Percentiles rank a stretch among this genome's conserved stretches.
phyloP scores from a whole-genome alignment of 2,888 invertebrate genomes.

The Congeria kusceri region DNA sequence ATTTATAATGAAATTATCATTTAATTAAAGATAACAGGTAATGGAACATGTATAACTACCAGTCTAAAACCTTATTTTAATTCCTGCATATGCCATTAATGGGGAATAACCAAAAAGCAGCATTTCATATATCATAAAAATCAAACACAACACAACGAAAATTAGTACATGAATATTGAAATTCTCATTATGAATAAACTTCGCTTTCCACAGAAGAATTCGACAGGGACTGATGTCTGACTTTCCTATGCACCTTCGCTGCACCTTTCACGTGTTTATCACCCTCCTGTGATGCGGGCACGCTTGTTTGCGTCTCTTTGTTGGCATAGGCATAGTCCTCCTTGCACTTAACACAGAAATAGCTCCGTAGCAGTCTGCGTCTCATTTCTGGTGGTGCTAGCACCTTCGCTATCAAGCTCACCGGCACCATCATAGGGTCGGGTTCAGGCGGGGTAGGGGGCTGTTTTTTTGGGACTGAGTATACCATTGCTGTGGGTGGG shows the following conservation, averaged over 20 bases:
- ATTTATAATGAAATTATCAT: too few species aligned
- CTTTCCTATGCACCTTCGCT: conserved; percentile 58
- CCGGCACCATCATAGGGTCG: conserved; percentile 73
- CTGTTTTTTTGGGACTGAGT: conserved; percentile 84
- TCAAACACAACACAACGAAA: too few species aligned
- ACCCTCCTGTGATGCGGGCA: conserved; percentile 39
- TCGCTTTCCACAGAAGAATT: conserved; percentile 77
- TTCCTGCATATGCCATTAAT: too few species aligned
- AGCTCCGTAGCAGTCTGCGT: conserved; percentile 72
- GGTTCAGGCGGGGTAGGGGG: conserved; percentile 41
- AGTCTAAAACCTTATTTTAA: too few species aligned
- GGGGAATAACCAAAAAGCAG: too few species aligned
- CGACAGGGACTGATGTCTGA: conserved; percentile 39
- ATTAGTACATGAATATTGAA: too few species aligned
- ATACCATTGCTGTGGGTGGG: conserved; percentile 94
- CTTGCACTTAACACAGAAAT: conserved; percentile 81
- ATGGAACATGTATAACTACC: too few species aligned
- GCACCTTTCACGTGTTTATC: conserved; percentile 41
- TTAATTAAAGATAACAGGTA: too few species aligned
- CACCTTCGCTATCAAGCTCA: conserved; percentile 82
- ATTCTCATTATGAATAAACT: too few species aligned
- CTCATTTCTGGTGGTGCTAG: conserved; percentile 77
- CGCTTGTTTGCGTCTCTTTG: conserved; percentile 78
- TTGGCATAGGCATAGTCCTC: conserved; percentile 76
- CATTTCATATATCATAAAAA: too few species aligned